These are phyloP conservation scores for Caenorhabditis zanzibari DNA, from an alignment of 2,888 invertebrate genomes.

Conservation along the genomic window DNA sequence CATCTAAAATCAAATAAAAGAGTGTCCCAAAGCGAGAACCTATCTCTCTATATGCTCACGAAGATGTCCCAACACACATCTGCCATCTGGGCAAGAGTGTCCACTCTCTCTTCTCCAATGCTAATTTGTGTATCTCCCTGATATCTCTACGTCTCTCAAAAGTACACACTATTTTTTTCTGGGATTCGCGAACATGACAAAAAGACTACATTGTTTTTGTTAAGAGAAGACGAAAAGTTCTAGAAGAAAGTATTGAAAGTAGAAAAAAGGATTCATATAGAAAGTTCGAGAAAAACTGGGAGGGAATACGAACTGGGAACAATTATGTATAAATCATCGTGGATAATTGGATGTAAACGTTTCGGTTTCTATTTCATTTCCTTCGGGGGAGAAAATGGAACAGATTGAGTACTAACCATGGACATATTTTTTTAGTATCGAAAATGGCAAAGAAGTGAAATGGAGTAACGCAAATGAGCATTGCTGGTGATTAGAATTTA, in stretches of 20 bases:
- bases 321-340: constrained; percentile 64
- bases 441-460: too few relatives aligned
- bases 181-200: constrained; percentile 33
- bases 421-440: too few relatives aligned
- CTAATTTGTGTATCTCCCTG: constrained; percentile 60
- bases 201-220: constrained; percentile 16
- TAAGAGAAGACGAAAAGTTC: neutral
- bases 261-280: neutral
- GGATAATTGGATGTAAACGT: constrained; percentile 64
- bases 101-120: constrained; percentile 26
- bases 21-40: constrained; percentile 21
- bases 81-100: constrained; percentile 27
- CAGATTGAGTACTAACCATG: too few relatives aligned
- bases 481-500: too few relatives aligned
- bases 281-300: neutral
- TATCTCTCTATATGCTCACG: constrained; percentile 24
- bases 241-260: neutral
- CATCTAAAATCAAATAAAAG: constrained; percentile 31
- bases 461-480: too few relatives aligned
- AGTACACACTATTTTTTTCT: constrained; percentile 21
- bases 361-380: constrained; percentile 40
- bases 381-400: neutral
- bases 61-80: constrained; percentile 44
- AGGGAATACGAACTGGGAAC: constrained; percentile 7
- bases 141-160: constrained; percentile 20